Base-by-base conservation (phyloP, 2,113 vertebrate genomes). In the Scophthalmus maximus region DNA sequence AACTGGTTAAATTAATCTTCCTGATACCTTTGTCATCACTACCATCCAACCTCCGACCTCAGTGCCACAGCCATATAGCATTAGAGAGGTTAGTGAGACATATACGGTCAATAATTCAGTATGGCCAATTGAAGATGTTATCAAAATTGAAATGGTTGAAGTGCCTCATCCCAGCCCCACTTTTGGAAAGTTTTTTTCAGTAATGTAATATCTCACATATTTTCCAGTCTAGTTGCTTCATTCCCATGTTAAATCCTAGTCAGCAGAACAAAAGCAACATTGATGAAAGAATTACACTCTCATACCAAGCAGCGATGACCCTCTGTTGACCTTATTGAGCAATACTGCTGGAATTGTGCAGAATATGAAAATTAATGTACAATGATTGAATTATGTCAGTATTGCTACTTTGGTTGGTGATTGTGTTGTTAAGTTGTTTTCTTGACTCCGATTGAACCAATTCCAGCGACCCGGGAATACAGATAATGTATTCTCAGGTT, bases 201-300 rank as follows among this genome's bases (percentile, higher is more conserved):
- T 68, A 42, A 26, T 40, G 29, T 64, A 44, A 32, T 18, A 22
- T 59, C 18, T 36, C 49, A 67, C 73, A 87, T 71, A 79, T 68
- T 86, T 89, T 78, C 68, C 71, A 80, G 57, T 73, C 73, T 53
- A 68, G 69, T 73, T 74, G 30, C 50, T 71, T 50, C 59, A 61
- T 76, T 79, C 86, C 83, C 78, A 89, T 86, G 63, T 56, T 22
- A 61, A 71, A 83, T 78, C 51, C 65, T 73, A 64, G 3, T 46
- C 77, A 65, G 78, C 44, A 26, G 68, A 60, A 93, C 89, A 92
- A 90, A 87, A 87, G 88, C 81, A 73, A 87, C 91, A 90, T 91
- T 91, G 88, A 89, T 82, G 51, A 72, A 77, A 66, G 64, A 80
- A 73, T 78, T 69, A 59, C 18, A 10, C 68, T 68, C 71, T 76